Evolutionary conservation across 2,797 vertebrate genomes (phyloP).

Genomic region (Acrossocheilus fasciatus): DNA sequence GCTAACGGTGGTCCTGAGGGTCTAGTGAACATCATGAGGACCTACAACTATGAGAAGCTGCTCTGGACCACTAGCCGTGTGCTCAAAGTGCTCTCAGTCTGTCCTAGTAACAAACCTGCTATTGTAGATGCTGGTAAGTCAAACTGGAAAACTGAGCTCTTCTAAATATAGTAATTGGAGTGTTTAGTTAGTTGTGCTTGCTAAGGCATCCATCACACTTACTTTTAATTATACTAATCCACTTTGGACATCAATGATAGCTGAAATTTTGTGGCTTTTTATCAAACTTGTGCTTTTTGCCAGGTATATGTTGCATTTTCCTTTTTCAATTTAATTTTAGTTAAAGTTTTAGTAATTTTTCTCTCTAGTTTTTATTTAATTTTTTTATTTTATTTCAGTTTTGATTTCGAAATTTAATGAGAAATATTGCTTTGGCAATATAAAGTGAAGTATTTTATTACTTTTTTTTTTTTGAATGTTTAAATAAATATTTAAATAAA

Average conservation of each 20-base stretch:
- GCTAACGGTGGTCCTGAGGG: conserved; percentile 93
- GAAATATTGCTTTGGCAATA: neutral
- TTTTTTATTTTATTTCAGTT: neutral
- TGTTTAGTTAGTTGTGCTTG: neutral
- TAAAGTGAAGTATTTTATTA: too few relatives aligned
- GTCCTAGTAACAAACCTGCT: conserved; percentile 97
- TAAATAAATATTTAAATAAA: neutral
- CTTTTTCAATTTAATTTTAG: neutral
- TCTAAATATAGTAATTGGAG: conserved; percentile 11
- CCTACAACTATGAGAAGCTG: conserved; percentile 94
- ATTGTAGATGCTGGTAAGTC: conserved; percentile 96
- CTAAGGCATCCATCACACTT: neutral
- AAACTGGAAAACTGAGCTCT: neutral
- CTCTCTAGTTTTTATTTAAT: too few relatives aligned
- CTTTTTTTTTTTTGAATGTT: neutral
- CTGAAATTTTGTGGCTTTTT: neutral
- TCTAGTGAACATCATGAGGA: conserved; percentile 96
- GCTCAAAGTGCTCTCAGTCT: conserved; percentile 97
- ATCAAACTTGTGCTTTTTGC: neutral
- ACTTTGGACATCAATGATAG: neutral
- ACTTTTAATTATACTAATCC: neutral
- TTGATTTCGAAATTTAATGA: neutral
- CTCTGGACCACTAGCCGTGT: conserved; percentile 99
- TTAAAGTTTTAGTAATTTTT: neutral
- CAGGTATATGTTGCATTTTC: neutral